Base-by-base conservation (phyloP, 64 coral and sea anemone species). In the Stichodactyla helianthus region DNA sequence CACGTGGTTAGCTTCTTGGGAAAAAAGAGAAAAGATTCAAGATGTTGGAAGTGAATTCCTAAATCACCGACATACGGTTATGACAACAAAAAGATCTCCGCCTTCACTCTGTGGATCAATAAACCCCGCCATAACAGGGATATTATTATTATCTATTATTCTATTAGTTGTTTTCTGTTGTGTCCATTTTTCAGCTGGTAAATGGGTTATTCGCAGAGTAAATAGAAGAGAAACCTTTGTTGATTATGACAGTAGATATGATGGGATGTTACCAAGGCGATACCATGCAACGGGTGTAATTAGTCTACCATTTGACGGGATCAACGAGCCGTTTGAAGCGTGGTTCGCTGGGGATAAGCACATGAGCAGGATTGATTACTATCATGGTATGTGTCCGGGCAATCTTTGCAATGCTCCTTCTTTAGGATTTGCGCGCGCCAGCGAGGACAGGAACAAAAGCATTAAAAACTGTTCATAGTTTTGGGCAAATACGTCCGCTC, bases 341-440 rank as follows among this genome's bases (percentile, higher is more conserved):
- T 97, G 94, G 94, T 97, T 90, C 82, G 94, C 94, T 1, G 94
- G 94, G 54, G 91, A 97, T 44, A 6, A 81, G 11, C 88, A 93
- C 70, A 97, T 93, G 94, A 97, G 94, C 71, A 76, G 94, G 76
- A 97, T 97, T 10, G 94, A 96, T 56, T 96, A 96, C 90, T 96
- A 96, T 84, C 84, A 96, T 53, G 94, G 94, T 96, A 89, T 56
- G 94, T 44, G 35, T 44, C 35, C 35, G 0, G 35, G 35, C 35
- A 44, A 44, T 3, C 35, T 44, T 44, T 44, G 35, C 35, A 44
- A 0, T 35, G 31, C 31, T 35, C n/a, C n/a, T 58, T 58, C 9
- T 58, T 58, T 58, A 44, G 35, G 35, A 44, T 44, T 44, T 44
- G 35, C 35, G 35, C 35, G 35, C 35, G 35, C 35, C 35, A 44